Conservation (phyloP, 2,888 invertebrate genomes). For the Drosophila kanekoi region DNA sequence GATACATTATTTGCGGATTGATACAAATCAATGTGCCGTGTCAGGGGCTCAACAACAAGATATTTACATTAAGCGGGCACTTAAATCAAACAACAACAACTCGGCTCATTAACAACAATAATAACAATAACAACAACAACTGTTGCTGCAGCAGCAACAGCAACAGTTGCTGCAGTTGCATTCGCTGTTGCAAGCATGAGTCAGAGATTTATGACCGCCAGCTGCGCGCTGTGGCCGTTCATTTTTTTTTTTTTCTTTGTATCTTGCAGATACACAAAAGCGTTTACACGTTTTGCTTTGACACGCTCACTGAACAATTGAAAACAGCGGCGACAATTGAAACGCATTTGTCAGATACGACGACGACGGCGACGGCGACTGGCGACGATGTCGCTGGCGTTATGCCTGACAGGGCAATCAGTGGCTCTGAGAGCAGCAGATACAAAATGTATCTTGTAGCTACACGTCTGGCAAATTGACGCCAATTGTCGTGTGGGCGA, state of each 20-base stretch:
- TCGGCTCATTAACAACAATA: constrained; percentile 57
- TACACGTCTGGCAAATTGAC: constrained; percentile 63
- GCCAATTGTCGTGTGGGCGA: constrained; percentile 67
- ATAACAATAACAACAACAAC: constrained; percentile 21
- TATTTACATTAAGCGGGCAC: constrained; percentile 75
- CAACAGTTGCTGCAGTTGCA: constrained; percentile 11
- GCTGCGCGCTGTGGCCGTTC: constrained; percentile 14
- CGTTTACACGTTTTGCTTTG: constrained; percentile 44
- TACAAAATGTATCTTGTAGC: constrained; percentile 56
- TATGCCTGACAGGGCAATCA: constrained; percentile 58
- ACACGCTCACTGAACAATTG: constrained; percentile 61
- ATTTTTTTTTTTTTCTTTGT: neutral
- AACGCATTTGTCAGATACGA: constrained; percentile 70
- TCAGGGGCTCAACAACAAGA: constrained; percentile 55
- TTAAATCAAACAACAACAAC: constrained; percentile 35
- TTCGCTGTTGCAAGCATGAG: constrained; percentile 30
- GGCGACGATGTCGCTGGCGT: constrained; percentile 30
- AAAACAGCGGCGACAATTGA: constrained; percentile 70
- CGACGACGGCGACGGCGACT: constrained; percentile 23
- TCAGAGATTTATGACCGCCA: constrained; percentile 41
- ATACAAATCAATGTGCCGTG: constrained; percentile 75
- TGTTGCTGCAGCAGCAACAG: neutral
- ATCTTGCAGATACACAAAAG: constrained; percentile 45
- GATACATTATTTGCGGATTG: constrained; percentile 57
- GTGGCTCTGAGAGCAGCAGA: constrained; percentile 41